Conservation (phyloP, 1,140 invertebrate genomes). For the Megalonaias nervosa region DNA sequence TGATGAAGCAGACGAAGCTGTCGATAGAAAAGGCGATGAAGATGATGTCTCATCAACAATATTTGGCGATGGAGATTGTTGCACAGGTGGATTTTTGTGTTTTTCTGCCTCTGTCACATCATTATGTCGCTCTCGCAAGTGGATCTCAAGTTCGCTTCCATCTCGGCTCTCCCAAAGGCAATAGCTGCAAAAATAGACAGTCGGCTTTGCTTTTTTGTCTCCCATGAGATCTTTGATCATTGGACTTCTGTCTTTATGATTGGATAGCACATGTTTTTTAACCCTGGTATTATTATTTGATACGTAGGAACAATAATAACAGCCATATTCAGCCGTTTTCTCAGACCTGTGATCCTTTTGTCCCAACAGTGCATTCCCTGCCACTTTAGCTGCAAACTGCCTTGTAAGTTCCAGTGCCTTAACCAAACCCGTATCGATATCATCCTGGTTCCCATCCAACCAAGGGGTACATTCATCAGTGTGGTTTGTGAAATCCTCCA, state of each 20-base stretch:
- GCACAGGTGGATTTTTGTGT: background rate
- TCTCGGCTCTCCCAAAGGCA: constrained; percentile 48
- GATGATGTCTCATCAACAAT: constrained; percentile 4
- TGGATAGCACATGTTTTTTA: constrained; percentile 49
- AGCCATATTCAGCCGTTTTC: constrained; percentile 45
- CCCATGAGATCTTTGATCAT: constrained; percentile 42
- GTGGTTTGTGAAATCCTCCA: constrained; percentile 51
- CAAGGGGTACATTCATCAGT: constrained; percentile 57
- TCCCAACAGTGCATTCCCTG: constrained; percentile 18
- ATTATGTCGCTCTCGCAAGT: constrained; percentile 41
- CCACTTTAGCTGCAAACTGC: constrained; percentile 44
- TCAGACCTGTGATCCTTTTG: constrained; percentile 25
- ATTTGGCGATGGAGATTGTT: background rate
- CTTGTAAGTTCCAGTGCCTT: constrained; percentile 55
- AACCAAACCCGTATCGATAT: constrained; percentile 42
- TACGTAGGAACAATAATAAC: constrained; percentile 41
- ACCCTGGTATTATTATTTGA: constrained; percentile 49
- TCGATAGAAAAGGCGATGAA: constrained; percentile 1
- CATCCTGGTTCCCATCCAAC: constrained; percentile 39
- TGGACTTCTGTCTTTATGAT: constrained; percentile 31
- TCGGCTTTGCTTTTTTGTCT: constrained; percentile 29
- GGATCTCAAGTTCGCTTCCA: constrained; percentile 36
- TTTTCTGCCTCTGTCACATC: background rate
- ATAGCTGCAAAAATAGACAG: constrained; percentile 47
- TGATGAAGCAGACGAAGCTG: background rate